Evolutionary conservation across 2,797 vertebrate genomes (phyloP), one percentile per base, ranked within the genome.

Genomic region (Pseudochaenichthys georgianus): DNA sequence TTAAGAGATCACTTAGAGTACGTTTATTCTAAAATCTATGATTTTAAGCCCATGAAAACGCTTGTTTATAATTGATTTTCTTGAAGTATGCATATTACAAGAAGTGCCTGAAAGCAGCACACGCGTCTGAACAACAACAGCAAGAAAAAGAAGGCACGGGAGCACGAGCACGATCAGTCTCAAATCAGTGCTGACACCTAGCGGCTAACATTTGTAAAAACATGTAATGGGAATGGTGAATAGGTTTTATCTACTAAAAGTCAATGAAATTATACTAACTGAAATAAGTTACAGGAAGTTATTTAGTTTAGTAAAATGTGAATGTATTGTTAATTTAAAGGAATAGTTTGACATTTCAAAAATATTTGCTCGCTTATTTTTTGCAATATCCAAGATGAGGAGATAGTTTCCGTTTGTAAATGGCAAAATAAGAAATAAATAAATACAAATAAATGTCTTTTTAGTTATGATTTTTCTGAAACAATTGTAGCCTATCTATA

Each of bases 141-240:
- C 11, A 50, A 17, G 0, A 66, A 90, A 78, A 73, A 90, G 48
- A 62, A 54, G 10, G 1, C 31, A 17, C 0, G 1, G 19, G 2
- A 17, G 63, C 16, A 13, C 0, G 21, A 59, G 46, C 4, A 34
- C 28, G n/a, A 3, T 13, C 28, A 6, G 17, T 0, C 0, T 10
- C 0, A 41, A 16, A 0, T 66, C 48, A 61, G 74, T 89, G 61
- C 83, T 90, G 88, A 45, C 89, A 41, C 38, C 83, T 87, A 74
- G 0, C 7, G 89, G 68, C 1, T 0, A 38, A 0, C 13, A 43
- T 5, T 0, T 41, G 38, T 19, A 55, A 38, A 28, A 12, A 5
- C 13, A 52, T 41, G 11, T 19, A 0, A 10, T 2, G 9, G 8
- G 3, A 0, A 50, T 21, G 15, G 11, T 1, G 4, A 68, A 28